phyloP scores from a whole-genome alignment of 2,888 invertebrate genomes.

The Hesperia comma region DNA sequence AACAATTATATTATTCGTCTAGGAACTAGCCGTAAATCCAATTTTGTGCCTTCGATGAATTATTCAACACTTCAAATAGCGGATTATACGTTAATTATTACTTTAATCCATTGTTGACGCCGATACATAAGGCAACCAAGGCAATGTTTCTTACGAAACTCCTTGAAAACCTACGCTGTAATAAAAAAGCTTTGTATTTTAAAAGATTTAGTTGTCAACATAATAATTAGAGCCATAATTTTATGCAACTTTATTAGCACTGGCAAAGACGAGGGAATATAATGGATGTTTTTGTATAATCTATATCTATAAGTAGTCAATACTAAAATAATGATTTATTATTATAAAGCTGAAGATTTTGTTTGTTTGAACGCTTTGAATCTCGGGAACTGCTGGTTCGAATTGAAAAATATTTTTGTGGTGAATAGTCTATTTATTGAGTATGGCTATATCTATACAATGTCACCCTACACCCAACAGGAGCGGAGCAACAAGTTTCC shows the following conservation, averaged over 20 bases:
- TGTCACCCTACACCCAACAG: too few species aligned
- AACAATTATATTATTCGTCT: conserved; percentile 44
- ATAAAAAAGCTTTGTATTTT: conserved; percentile 7
- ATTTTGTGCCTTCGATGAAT: conserved; percentile 50
- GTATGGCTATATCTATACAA: too few species aligned
- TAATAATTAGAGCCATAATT: background rate
- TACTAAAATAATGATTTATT: too few species aligned
- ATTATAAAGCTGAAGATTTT: too few species aligned
- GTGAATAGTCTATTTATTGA: too few species aligned
- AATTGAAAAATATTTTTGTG: too few species aligned
- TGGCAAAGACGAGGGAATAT: too few species aligned
- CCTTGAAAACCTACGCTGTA: conserved; percentile 31
- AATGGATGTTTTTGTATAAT: too few species aligned
- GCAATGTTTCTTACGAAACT: background rate
- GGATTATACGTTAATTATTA: conserved; percentile 39
- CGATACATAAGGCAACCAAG: background rate
- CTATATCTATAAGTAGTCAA: too few species aligned
- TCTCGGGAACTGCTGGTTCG: too few species aligned
- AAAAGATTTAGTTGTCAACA: conserved; percentile 1
- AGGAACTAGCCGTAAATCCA: conserved; percentile 52
- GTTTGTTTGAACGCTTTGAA: too few species aligned
- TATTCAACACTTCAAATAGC: conserved; percentile 44
- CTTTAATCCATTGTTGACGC: conserved; percentile 34
- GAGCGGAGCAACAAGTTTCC: too few species aligned
- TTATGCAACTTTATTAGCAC: background rate